phyloP scores from a whole-genome alignment of 1,140 invertebrate genomes.

The Adoxophyes honmai region DNA sequence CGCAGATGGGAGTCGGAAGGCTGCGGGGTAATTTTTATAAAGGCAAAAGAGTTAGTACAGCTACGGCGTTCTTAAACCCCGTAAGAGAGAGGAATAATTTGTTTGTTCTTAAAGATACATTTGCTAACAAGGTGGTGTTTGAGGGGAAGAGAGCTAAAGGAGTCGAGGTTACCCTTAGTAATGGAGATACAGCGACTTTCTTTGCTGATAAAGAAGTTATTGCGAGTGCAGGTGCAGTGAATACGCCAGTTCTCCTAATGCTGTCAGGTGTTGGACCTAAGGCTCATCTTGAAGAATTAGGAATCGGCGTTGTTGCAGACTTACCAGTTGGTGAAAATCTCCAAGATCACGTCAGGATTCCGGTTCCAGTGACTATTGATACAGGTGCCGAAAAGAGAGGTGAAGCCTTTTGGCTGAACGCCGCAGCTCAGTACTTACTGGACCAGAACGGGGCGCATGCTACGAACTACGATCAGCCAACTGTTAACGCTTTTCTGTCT shows the following conservation, averaged over 20 bases:
- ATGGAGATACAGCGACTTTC: constrained; percentile 70
- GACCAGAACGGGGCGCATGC: constrained; percentile 55
- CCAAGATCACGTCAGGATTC: constrained; percentile 85
- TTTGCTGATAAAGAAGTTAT: constrained; percentile 83
- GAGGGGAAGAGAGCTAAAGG: constrained; percentile 32
- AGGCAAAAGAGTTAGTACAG: constrained; percentile 81
- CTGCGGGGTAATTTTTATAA: constrained; percentile 63
- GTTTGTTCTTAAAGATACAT: constrained; percentile 77
- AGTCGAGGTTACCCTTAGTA: constrained; percentile 44
- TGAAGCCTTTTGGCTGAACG: constrained; percentile 51
- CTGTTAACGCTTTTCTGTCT: constrained; percentile 77
- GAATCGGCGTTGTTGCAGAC: constrained; percentile 80
- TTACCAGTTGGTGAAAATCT: constrained; percentile 85
- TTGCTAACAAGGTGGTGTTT: constrained; percentile 44
- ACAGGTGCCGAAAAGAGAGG: constrained; percentile 63
- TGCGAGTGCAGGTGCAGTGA: constrained; percentile 83
- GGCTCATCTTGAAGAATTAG: constrained; percentile 77
- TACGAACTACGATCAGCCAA: constrained; percentile 64
- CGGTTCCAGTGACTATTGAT: constrained; percentile 80
- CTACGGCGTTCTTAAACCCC: constrained; percentile 79
- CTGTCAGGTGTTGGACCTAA: constrained; percentile 60
- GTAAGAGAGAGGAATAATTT: constrained; percentile 81
- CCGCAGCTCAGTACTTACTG: constrained; percentile 47
- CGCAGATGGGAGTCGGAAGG: constrained; percentile 70
- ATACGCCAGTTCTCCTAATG: constrained; percentile 80